Base-by-base conservation (phyloP, 2,113 vertebrate genomes). In the Protobothrops flavoviridis region DNA sequence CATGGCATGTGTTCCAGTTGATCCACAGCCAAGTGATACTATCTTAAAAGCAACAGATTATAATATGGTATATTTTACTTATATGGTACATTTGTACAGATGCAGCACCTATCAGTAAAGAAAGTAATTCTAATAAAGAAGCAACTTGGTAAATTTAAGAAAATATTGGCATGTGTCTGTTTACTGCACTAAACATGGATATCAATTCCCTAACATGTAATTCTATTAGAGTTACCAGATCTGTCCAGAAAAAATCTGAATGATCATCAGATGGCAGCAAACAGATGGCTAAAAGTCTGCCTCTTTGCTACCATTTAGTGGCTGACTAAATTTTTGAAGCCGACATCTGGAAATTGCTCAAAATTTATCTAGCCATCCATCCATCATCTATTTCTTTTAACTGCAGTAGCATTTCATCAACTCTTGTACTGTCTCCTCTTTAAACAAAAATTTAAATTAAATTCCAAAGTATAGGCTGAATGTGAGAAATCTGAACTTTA, bases 401-500 rank as follows among this genome's bases (percentile, higher is more conserved):
- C 23, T 56, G 52, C 52, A 48, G 52, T 29, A 33, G 12, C 3
- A 23, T 48, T 13, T 56, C 39, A 69, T 56, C 39, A 48, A 23
- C 20, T 15, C 17, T 43, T 52, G 29, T 92, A 90, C 92, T 17
- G 33, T 81, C 45, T 91, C 7, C 53, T 5, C 24, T 15, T 17
- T 0, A 85, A 81, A 69, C 5, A 15, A 2, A 74, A 74, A 74
- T 17, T 33, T 39, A 93, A 94, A 55, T 74, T n/a, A 88, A 50
- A 17, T 17, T 21, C 91, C 12, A 91, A 92, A 50, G 56, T 93
- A 39, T 0, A 20, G 69, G 0, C 48, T 92, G 50, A 0, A 93
- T 55, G 55, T 55, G 90, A 90, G 92, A 95, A 64, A 7, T 89
- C 85, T 13, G 53, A 74, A 91, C 91, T 85, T 21, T 86, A 21